A percentile compares a stretch with the other conserved stretches of the same genome.
Conservation (phyloP, 2,888 invertebrate genomes). For the Athetis lepigone region DNA sequence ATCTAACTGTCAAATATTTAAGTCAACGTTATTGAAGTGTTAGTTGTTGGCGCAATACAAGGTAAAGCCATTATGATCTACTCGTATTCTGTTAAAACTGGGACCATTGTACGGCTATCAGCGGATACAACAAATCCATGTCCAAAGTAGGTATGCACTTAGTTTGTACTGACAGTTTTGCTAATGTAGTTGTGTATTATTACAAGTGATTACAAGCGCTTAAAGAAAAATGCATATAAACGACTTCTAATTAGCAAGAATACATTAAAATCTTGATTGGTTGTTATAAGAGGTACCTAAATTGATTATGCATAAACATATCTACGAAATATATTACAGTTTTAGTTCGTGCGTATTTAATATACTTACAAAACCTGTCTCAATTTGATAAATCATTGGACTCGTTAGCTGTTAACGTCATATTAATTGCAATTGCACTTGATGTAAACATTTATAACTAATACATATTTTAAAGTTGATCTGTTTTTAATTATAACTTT, state of each 20-base stretch:
- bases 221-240: constrained; percentile 48
- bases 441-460: constrained; percentile 23
- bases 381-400: constrained; percentile 32
- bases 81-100: constrained; percentile 83
- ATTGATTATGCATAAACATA: constrained; percentile 45
- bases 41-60: constrained; percentile 81
- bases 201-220: constrained; percentile 1
- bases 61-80: constrained; percentile 87
- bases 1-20: constrained; percentile 69
- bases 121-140: constrained; percentile 73
- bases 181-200: constrained; percentile 26
- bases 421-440: constrained; percentile 38
- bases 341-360: constrained; percentile 22
- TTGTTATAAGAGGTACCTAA: constrained; percentile 30
- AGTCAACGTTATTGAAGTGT: constrained; percentile 72
- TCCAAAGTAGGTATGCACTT: constrained; percentile 66
- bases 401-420: constrained; percentile 16
- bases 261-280: constrained; percentile 57
- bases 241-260: constrained; percentile 53
- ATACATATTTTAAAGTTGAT: constrained; percentile 13
- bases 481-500: not conserved
- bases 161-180: constrained; percentile 52
- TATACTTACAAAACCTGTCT: constrained; percentile 35
- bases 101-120: constrained; percentile 78
- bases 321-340: constrained; percentile 24